phyloP scores from a whole-genome alignment of 2,113 vertebrate species.

The Prunella fulvescens region DNA sequence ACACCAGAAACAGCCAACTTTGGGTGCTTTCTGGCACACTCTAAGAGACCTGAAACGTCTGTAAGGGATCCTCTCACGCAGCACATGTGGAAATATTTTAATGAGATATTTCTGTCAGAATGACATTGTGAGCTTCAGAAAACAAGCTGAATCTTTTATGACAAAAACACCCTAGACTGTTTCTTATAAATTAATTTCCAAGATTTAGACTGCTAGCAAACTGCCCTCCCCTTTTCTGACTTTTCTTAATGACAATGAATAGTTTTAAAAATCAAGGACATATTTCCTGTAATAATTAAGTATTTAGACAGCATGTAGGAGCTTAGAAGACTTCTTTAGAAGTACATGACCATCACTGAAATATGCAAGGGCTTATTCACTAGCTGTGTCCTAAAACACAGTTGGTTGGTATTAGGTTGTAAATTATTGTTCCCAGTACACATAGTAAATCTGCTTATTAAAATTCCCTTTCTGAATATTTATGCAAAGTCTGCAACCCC shows the following conservation, averaged over 20 bases:
- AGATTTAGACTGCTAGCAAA: background rate
- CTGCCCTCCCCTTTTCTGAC: background rate
- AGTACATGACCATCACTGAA: background rate
- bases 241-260: background rate
- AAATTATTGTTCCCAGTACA: constrained; percentile 20
- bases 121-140: background rate
- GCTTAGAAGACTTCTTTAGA: background rate
- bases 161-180: background rate
- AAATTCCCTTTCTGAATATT: constrained; percentile 48
- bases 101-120: background rate
- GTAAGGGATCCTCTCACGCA: background rate
- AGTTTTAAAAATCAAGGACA: background rate
- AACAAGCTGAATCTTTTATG: background rate
- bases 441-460: constrained; percentile 34
- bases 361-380: background rate
- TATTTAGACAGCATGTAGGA: background rate
- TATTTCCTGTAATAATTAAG: background rate
- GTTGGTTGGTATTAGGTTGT: background rate
- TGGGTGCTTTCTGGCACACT: background rate
- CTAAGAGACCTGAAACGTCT: background rate
- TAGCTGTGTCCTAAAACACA: constrained; percentile 16
- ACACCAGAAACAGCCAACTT: background rate
- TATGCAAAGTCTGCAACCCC: constrained; percentile 12
- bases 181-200: background rate
- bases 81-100: background rate